Percentiles rank a stretch among this genome's conserved stretches.
Conservation (phyloP, 2,888 invertebrate species). For the Pristionchus exspectatus region DNA sequence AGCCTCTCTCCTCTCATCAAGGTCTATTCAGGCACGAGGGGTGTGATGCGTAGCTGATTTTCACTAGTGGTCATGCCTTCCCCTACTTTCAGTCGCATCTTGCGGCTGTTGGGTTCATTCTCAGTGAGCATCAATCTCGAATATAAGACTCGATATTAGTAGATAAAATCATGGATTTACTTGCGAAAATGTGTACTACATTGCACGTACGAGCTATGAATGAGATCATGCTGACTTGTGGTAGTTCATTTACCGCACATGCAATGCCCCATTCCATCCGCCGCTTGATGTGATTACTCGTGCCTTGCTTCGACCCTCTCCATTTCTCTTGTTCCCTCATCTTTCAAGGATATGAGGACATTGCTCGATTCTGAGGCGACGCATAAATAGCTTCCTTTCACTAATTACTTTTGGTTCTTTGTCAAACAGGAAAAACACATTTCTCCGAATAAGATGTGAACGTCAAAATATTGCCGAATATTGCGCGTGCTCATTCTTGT, state of each 20-base stretch:
- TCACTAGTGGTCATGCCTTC: neutral
- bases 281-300: too few species aligned
- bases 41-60: slow-evolving; percentile 6
- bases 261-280: too few species aligned
- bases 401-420: neutral
- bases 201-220: too few species aligned
- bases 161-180: too few species aligned
- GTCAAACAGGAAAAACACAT: neutral
- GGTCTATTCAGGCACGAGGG: neutral
- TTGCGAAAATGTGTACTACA: too few species aligned
- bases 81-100: neutral
- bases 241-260: too few species aligned
- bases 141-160: too few species aligned
- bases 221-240: too few species aligned
- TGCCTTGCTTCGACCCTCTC: too few species aligned
- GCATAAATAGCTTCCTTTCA: neutral
- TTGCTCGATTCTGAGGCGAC: neutral
- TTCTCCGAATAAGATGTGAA: neutral
- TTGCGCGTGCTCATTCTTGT: neutral
- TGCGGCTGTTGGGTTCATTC: neutral
- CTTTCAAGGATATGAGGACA: too few species aligned
- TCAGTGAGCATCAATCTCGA: neutral
- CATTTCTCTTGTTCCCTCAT: too few species aligned
- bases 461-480: neutral
- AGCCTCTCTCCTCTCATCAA: neutral